Conservation (phyloP, 1,140 invertebrate species). For the Ectropis grisescens region DNA sequence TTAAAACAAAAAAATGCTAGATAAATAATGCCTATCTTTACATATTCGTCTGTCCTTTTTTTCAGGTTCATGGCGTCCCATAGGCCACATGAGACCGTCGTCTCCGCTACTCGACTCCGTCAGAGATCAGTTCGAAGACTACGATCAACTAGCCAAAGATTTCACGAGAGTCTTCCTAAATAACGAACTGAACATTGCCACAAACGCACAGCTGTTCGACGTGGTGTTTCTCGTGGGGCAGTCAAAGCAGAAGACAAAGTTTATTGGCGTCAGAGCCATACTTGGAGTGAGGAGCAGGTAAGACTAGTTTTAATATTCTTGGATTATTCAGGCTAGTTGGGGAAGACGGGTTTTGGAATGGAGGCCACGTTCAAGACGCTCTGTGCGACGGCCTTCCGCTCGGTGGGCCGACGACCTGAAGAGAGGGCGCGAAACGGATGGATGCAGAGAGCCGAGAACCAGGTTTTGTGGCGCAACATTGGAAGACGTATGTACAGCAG, state of each 20-base stretch:
- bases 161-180: conserved; percentile 92
- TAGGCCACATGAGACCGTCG: conserved; percentile 94
- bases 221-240: conserved; percentile 92
- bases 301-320: conserved; percentile 14
- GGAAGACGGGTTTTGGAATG: no score
- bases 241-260: conserved; percentile 89
- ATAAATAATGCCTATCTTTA: no score
- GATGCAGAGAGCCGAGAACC: no score
- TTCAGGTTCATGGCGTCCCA: conserved; percentile 90
- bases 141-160: conserved; percentile 93
- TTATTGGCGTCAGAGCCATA: conserved; percentile 92
- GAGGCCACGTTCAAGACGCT: no score
- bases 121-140: conserved; percentile 92
- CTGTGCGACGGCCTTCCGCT: no score
- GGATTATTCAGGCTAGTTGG: no score
- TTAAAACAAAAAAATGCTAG: no score
- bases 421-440: no score
- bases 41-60: no score
- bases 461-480: no score
- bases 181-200: conserved; percentile 76
- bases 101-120: conserved; percentile 93
- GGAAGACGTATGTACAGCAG: no score
- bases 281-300: conserved; percentile 90
- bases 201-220: conserved; percentile 88
- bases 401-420: no score